phyloP scores from a whole-genome alignment of 2,113 vertebrate genomes.

The Colinus virginianus region DNA sequence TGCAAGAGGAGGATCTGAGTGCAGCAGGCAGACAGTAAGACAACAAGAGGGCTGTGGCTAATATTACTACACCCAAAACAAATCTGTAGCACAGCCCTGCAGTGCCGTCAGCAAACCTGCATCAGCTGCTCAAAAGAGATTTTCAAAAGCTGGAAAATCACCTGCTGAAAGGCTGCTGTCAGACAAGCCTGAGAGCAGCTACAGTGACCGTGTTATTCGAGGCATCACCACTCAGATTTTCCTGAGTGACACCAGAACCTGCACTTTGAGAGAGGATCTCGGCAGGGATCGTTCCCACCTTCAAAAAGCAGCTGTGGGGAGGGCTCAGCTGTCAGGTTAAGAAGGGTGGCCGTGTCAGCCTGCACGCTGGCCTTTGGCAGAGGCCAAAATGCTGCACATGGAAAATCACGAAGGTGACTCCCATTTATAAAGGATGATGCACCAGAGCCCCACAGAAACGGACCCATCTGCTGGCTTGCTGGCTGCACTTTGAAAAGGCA shows the following conservation, averaged over 20 bases:
- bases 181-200: not conserved
- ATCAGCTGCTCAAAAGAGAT: not conserved
- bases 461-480: not conserved
- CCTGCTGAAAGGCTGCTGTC: not conserved
- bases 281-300: not conserved
- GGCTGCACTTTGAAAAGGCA: not conserved
- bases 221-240: conserved; percentile 14
- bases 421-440: conserved; percentile 66
- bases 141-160: not conserved
- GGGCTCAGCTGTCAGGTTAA: conserved; percentile 49
- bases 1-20: not conserved
- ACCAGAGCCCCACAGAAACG: not conserved
- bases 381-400: conserved; percentile 51
- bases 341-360: conserved; percentile 5
- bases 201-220: not conserved
- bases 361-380: not conserved
- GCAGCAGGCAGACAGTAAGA: not conserved
- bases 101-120: not conserved
- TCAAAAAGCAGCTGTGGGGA: conserved; percentile 51
- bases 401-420: conserved; percentile 64
- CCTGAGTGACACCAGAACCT: conserved; percentile 45
- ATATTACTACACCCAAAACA: not conserved
- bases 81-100: not conserved
- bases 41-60: no score
- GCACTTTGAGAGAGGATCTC: not conserved